phyloP scores from a whole-genome alignment of 1,140 invertebrate genomes.

The Drosophila orosa region DNA sequence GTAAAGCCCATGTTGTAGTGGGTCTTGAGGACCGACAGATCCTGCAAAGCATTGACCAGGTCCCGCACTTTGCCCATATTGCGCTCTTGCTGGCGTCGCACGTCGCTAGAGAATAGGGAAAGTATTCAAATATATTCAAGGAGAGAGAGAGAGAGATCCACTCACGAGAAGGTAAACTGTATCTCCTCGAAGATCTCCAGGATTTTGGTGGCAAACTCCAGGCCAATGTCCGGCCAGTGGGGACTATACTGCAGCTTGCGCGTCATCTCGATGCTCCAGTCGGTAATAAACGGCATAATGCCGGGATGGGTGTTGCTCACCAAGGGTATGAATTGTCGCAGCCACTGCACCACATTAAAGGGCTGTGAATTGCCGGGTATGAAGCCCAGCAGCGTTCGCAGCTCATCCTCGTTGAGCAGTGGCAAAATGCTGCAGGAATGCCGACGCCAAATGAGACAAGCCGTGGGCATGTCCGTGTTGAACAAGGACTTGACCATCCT shows the following conservation, averaged over 20 bases:
- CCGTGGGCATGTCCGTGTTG: slow-evolving; percentile 69
- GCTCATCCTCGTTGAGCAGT: slow-evolving; percentile 59
- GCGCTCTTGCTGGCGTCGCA: slow-evolving; percentile 71
- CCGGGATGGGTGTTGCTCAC: slow-evolving; percentile 76
- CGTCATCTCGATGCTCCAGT: slow-evolving; percentile 81
- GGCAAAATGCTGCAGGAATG: slow-evolving; percentile 73
- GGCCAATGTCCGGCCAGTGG: slow-evolving; percentile 80
- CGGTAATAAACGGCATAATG: slow-evolving; percentile 73
- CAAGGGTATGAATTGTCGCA: slow-evolving; percentile 74
- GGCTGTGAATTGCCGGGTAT: slow-evolving; percentile 73
- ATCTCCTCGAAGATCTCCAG: slow-evolving; percentile 76
- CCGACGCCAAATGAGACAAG: slow-evolving; percentile 80
- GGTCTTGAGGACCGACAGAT: slow-evolving; percentile 75
- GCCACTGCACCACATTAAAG: slow-evolving; percentile 77
- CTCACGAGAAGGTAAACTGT: slow-evolving; percentile 76
- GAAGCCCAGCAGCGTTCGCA: slow-evolving; percentile 64
- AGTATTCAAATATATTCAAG: not conserved
- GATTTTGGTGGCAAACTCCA: slow-evolving; percentile 79
- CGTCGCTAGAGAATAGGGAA: slow-evolving; percentile 57
- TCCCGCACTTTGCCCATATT: slow-evolving; percentile 73
- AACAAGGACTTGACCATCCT: slow-evolving; percentile 68
- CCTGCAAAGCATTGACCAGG: slow-evolving; percentile 73
- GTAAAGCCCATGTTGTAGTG: slow-evolving; percentile 76
- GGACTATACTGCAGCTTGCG: slow-evolving; percentile 72
- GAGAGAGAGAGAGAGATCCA: not conserved